Evolutionary conservation across 2,113 vertebrate genomes (phyloP).

Genomic region (Antechinus stuartii): DNA sequence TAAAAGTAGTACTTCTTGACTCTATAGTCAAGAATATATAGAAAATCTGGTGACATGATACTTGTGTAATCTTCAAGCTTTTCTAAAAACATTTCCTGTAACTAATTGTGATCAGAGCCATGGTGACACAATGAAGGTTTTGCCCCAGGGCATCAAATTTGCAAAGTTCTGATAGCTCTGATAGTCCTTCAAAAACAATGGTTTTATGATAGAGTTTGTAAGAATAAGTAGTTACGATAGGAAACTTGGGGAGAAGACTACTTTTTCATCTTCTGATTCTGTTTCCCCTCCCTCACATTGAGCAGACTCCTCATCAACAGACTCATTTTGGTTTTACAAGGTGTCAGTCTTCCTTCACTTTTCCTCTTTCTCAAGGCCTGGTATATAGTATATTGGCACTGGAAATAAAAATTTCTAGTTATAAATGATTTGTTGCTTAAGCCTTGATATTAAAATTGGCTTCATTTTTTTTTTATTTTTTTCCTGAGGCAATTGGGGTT

Average conservation of each 20-base stretch:
- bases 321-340: not conserved
- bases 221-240: not conserved
- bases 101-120: not conserved
- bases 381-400: not conserved
- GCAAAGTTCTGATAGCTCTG: not conserved
- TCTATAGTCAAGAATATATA: not conserved
- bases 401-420: not conserved
- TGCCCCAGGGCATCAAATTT: not conserved
- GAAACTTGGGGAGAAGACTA: not conserved
- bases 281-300: not conserved
- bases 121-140: not conserved
- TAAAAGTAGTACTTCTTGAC: not conserved
- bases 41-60: constrained; percentile 2
- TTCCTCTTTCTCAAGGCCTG: not conserved
- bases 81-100: constrained; percentile 28
- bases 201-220: not conserved
- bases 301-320: not conserved
- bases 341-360: not conserved
- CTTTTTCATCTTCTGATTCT: not conserved
- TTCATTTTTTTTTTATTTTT: not conserved
- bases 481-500: too few species aligned
- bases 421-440: not conserved
- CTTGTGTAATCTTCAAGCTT: not conserved
- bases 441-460: not conserved
- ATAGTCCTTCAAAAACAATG: not conserved